These are phyloP conservation scores for Mallateleia sp. DNA, from an alignment of 2,888 invertebrate genomes.

Conservation along the genomic window DNA sequence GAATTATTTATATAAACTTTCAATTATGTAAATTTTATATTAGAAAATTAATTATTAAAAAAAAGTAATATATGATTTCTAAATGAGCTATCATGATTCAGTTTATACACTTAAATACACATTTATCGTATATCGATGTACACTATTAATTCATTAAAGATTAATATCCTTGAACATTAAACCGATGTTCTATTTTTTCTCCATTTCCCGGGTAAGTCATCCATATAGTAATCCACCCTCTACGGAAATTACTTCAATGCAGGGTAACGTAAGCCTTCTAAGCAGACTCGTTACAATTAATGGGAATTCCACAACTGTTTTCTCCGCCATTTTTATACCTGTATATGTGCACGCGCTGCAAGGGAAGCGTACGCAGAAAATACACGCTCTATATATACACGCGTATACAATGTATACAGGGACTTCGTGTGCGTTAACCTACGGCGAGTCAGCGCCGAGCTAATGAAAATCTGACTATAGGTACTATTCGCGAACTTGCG, in stretches of 20 bases:
- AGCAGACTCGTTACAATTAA: constrained; percentile 84
- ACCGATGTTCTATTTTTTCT: constrained; percentile 57
- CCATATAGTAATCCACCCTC: constrained; percentile 60
- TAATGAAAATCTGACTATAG: constrained; percentile 82
- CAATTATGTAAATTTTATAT: too few species aligned
- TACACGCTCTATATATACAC: constrained; percentile 24
- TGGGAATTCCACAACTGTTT: constrained; percentile 80
- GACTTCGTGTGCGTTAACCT: constrained; percentile 61
- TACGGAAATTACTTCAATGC: constrained; percentile 82
- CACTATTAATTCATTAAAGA: constrained; percentile 41
- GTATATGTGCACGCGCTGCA: constrained; percentile 43
- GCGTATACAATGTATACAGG: constrained; percentile 23
- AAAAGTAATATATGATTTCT: too few species aligned
- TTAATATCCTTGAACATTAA: constrained; percentile 22
- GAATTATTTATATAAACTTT: too few species aligned
- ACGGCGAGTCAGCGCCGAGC: constrained; percentile 69
- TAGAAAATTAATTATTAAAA: too few species aligned
- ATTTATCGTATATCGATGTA: too few species aligned
- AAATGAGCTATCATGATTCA: too few species aligned
- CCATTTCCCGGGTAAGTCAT: constrained; percentile 84
- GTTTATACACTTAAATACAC: too few species aligned
- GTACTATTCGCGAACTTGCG: constrained; percentile 76
- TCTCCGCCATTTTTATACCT: constrained; percentile 66
- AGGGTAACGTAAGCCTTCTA: constrained; percentile 83
- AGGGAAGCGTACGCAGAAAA: too few species aligned